Conservation (phyloP, 23 tunicate species). For the Ciona savignyi region DNA sequence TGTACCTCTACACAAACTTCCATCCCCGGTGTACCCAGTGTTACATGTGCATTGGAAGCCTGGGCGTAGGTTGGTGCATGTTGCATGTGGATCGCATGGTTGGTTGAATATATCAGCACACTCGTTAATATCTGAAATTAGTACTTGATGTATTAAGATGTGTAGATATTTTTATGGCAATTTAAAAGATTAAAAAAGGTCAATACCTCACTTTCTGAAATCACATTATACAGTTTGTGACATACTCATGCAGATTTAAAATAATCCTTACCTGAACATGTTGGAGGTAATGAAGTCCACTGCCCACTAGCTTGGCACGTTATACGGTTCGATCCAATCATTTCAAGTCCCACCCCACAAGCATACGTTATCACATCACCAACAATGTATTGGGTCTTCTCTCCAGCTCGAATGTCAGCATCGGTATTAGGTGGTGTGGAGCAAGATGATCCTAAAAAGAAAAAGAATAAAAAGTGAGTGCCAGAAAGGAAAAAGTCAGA, state of each 20-base stretch:
- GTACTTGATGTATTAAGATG: too few species aligned
- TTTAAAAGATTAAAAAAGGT: not conserved
- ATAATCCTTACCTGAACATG: not conserved
- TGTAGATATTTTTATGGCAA: too few species aligned
- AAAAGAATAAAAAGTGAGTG: too few species aligned
- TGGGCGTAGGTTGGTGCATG: not conserved
- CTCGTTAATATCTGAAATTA: not conserved
- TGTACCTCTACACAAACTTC: not conserved
- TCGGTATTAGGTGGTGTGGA: not conserved
- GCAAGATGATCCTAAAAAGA: not conserved
- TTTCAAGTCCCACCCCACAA: not conserved
- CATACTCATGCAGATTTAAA: slow-evolving; percentile 10
- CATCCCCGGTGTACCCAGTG: not conserved
- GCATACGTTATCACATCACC: slow-evolving; percentile 13
- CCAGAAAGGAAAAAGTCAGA: too few species aligned
- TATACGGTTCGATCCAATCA: not conserved
- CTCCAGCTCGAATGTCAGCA: not conserved
- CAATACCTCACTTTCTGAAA: not conserved
- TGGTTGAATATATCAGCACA: not conserved
- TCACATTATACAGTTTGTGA: too few species aligned
- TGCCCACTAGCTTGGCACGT: slow-evolving; percentile 8
- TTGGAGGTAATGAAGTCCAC: slow-evolving; percentile 14
- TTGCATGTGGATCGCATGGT: slow-evolving; percentile 1
- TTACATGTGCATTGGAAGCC: not conserved
- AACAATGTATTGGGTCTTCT: slow-evolving; percentile 1